Evolutionary conservation across 2,797 vertebrate genomes (phyloP).

Genomic region (Gambusia yucatana): DNA sequence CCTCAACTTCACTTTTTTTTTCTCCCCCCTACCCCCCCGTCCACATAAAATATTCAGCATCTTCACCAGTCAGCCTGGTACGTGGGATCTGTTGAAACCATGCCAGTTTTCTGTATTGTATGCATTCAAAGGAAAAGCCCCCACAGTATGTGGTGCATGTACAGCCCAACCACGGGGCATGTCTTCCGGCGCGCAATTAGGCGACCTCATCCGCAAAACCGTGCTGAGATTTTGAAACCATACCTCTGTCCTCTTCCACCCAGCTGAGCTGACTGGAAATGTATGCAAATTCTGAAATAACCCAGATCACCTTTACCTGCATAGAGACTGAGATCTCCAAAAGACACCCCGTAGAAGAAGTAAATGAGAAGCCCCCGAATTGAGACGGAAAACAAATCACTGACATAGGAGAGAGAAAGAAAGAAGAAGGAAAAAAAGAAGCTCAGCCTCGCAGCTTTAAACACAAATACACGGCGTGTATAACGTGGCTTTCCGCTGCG

Average conservation of each 20-base stretch:
- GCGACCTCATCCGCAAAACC: constrained; percentile 68
- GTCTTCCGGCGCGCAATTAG: constrained; percentile 76
- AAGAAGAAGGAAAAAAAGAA: background rate
- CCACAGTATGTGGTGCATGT: constrained; percentile 40
- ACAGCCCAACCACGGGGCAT: constrained; percentile 63
- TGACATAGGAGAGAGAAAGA: constrained; percentile 54
- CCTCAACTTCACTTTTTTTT: constrained; percentile 58
- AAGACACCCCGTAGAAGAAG: constrained; percentile 42
- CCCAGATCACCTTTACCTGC: constrained; percentile 3
- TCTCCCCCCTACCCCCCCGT: background rate
- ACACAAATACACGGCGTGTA: constrained; percentile 26
- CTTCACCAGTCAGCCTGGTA: constrained; percentile 8
- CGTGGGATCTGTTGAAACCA: constrained; percentile 44
- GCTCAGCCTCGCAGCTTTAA: background rate
- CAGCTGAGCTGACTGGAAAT: constrained; percentile 54
- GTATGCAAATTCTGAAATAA: constrained; percentile 16
- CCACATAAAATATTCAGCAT: background rate
- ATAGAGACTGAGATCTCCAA: constrained; percentile 12
- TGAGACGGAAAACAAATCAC: constrained; percentile 53
- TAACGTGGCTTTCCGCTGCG: constrained; percentile 40
- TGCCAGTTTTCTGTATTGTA: constrained; percentile 33
- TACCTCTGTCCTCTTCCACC: constrained; percentile 39
- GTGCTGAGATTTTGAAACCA: constrained; percentile 51
- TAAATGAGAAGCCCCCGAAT: constrained; percentile 44
- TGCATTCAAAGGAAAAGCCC: constrained; percentile 22